phyloP scores from a whole-genome alignment of 2,113 vertebrate genomes.

The Poicephalus meyeri region DNA sequence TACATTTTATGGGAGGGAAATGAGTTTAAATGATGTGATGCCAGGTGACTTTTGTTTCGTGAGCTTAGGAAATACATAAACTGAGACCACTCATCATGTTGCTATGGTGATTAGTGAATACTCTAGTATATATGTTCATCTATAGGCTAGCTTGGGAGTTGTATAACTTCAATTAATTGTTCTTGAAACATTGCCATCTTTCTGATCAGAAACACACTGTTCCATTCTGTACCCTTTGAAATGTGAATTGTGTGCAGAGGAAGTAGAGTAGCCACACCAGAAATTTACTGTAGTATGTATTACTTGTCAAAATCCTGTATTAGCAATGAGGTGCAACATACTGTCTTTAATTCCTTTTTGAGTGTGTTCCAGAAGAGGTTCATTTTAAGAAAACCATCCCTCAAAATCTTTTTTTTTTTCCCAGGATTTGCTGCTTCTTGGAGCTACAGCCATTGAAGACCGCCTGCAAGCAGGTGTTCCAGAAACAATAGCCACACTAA shows the following conservation, averaged over 20 bases:
- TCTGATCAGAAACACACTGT: neutral
- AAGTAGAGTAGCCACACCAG: neutral
- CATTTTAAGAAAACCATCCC: neutral
- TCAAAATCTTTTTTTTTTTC: neutral
- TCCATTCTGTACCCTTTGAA: neutral
- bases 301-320: neutral
- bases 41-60: slow-evolving; percentile 11
- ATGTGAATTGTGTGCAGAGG: neutral
- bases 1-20: neutral
- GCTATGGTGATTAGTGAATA: slow-evolving; percentile 3
- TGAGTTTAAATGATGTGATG: neutral
- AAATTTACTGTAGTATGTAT: neutral
- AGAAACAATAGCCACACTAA: slow-evolving; percentile 92
- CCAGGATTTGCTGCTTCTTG: slow-evolving; percentile 90
- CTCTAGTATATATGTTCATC: neutral
- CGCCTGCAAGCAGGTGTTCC: slow-evolving; percentile 94
- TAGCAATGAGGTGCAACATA: neutral
- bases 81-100: neutral
- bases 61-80: neutral
- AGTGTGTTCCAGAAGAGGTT: neutral
- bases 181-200: slow-evolving; percentile 19
- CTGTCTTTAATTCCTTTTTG: neutral
- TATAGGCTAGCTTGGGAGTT: neutral
- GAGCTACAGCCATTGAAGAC: slow-evolving; percentile 96
- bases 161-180: neutral